Base-by-base conservation (phyloP, 2,888 invertebrate genomes). In the Philonicus albiceps region DNA sequence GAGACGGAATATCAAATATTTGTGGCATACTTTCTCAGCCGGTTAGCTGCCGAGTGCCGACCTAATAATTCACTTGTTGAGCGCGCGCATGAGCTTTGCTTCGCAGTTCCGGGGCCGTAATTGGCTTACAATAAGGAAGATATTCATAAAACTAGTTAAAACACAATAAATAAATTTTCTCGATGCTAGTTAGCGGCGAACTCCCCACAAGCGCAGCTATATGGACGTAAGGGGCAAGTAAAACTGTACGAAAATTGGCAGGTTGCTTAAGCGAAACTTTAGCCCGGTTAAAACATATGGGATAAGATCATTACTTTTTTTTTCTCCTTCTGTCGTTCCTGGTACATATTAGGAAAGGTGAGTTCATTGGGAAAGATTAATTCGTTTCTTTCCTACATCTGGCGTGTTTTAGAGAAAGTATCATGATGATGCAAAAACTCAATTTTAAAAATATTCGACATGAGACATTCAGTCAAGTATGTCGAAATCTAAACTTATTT, bases 1-100 rank as follows among this genome's bases (percentile, higher is more conserved):
- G 73, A 75, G 55, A 30, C 75, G 75, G 85, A 83, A 80, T 80
- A 83, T 86, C 64, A 80, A 83, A 83, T 53, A 86, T 86, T 81
- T 83, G 49, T 86, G 86, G 73, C 86, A 81, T 81, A 86, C 83
- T 80, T 86, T 80, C 84, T 55, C 55, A 75, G 88, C 19, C 64
- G 64, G 27, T 11, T 88, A 37, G 19, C 34, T 8, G 75, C 43
- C 16, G 11, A 43, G 40, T 43, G 64, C 22, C 43, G 72, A 85
- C 40, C 73, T 73, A 31, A 85, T 85, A 74, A 74, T 85, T 43
- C 78, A 78, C 78, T 78, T 74, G 74, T 74, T 74, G 74, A 74
- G 37, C 37, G 74, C 64, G 64, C 64, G n/a, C n/a, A 49, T 27
- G 19, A 64, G 64, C 64, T 22, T 55, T 55, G 55, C 55, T 64